Evolutionary conservation across 2,888 invertebrate genomes (phyloP), one percentile per base, ranked within the genome.

Genomic region (Mechanitis messenoides): DNA sequence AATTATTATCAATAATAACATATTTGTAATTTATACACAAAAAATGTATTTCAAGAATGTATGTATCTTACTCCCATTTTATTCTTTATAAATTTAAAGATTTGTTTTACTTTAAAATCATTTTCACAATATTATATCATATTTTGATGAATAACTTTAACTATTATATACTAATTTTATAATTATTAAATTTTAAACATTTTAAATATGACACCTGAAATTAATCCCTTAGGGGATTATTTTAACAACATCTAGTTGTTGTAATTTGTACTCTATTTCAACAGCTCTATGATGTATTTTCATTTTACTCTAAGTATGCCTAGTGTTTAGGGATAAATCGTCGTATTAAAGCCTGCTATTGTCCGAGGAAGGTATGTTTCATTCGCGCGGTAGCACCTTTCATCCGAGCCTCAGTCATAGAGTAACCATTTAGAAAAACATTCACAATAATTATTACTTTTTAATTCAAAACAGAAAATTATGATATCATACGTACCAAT

Each of bases 371-470:
- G 86, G 85, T 85, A 84, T 80, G 83, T 81, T 81, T 78, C 78
- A 77, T 81, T 81, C 81, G 77, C 82, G 75, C 81, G 74, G 77
- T 74, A 73, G 77, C 83, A 85, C 85, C 86, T 87, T 83, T 80
- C 69, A 68, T 63, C 63, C 63, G 59, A 55, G 54, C 61, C 67
- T 66, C 62, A 5, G 59, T 50, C 72, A 71, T 61, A 70, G 72
- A 70, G 33, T 68, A 69, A n/a, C 45, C 2, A 28, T 31, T 31
- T 7, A 50, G 28, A 31, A 3, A 31, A 50, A 50, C 33, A 35
- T 6, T 35, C 35, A 35, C 35, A 35, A 5, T 35, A 35, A 6
- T 35, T 20, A 20, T 20, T 20, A 20, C 20, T 20, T 20, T 20
- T 20, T 20, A 20, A 20, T 20, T 20, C 20, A 20, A 20, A 20